Base-by-base conservation (phyloP, 2,888 invertebrate species). In the Ennomos erosarius region DNA sequence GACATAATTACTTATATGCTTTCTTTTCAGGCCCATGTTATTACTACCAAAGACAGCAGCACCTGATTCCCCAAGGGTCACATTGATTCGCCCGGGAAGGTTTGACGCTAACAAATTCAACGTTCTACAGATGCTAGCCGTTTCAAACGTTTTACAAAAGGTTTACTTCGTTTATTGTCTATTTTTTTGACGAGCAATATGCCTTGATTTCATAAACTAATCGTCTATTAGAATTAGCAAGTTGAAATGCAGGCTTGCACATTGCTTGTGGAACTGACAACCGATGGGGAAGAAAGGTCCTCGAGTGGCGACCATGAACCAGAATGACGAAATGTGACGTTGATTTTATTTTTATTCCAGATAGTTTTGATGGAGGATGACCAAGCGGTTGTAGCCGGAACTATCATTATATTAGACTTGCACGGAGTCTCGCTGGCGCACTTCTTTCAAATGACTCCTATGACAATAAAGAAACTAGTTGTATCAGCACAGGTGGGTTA, bases 321-420 rank as follows among this genome's bases (percentile, higher is more conserved):
- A n/a, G n/a, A n/a, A n/a, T n/a, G n/a, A n/a, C n/a, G n/a, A 26
- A 26, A 26, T 2, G 6, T 26, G 5, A 6, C 6, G 26, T 1
- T 26, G 26, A 26, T 26, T 3, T 8, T 34, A 38, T 13, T 0
- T 33, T 34, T 5, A 39, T 75, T 79, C 46, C 65, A 88, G 83
- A 86, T 93, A 55, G 50, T 88, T 13, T 58, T 93, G 34, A 73
- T 91, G 62, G 93, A 93, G 65, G 93, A 94, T 68, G 94, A 94
- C 67, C 84, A 89, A 55, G 76, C 83, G 0, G 75, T 88, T 1
- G 74, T 93, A 0, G 75, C 81, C 9, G 93, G 93, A 1, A 73
- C 82, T 10, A 74, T 82, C n/a, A 82, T 79, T 37, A 72, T 95
- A 35, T 68, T 94, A 40, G 95, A 95, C 71, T 75, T 94, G 63